These are phyloP conservation scores for Pachycephala philippinensis DNA, from an alignment of 2,113 vertebrate genomes.

Conservation along the genomic window DNA sequence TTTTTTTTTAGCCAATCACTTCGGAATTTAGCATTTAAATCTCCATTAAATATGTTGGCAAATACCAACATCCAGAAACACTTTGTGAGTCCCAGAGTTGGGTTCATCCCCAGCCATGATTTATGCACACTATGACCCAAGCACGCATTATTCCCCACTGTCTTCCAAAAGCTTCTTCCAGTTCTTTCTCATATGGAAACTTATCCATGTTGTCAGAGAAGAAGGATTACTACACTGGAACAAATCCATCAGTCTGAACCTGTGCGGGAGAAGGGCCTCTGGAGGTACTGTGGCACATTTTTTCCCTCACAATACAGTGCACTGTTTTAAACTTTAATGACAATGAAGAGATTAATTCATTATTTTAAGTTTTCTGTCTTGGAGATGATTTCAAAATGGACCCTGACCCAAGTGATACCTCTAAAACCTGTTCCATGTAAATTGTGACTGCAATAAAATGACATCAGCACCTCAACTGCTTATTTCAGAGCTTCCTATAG, in stretches of 20 bases:
- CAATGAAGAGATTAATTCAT: neutral
- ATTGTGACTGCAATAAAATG: neutral
- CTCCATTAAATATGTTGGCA: neutral
- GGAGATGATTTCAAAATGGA: neutral
- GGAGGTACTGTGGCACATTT: neutral
- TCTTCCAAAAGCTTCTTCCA: neutral
- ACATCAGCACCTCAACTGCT: neutral
- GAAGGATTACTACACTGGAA: neutral
- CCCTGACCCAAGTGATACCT: neutral
- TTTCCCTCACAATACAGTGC: neutral
- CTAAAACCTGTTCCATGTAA: neutral
- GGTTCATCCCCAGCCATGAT: neutral
- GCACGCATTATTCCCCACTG: neutral
- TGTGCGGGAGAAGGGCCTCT: neutral
- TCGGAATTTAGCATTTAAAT: neutral
- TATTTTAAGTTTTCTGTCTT: neutral
- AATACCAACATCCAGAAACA: neutral
- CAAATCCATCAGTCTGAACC: neutral
- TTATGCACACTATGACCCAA: neutral
- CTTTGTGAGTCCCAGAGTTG: neutral
- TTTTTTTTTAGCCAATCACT: neutral
- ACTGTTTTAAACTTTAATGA: neutral
- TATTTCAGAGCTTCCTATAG: neutral
- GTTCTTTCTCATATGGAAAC: neutral
- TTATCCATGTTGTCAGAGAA: neutral